A percentile compares a stretch with the other conserved stretches of the same genome.
phyloP scores from a whole-genome alignment of 2,888 invertebrate species.

The Tenthredo mesomela region DNA sequence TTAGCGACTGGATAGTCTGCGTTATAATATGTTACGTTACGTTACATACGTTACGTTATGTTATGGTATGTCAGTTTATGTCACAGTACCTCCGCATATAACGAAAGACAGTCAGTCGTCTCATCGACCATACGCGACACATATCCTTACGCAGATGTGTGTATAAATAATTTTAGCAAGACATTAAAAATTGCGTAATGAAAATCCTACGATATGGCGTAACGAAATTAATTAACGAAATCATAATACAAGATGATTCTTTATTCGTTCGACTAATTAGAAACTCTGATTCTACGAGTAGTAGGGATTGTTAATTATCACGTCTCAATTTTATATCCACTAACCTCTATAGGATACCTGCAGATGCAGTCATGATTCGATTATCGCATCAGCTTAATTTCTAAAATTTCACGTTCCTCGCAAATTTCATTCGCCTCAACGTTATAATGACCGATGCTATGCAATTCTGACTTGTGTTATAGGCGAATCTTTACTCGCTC shows the following conservation, averaged over 20 bases:
- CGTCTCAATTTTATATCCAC: background rate
- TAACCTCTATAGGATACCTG: background rate
- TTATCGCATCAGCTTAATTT: no score
- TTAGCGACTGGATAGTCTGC: slow-evolving; percentile 30
- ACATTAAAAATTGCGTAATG: background rate
- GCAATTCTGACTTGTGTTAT: no score
- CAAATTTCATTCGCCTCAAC: no score
- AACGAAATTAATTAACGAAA: background rate
- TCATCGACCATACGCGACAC: background rate
- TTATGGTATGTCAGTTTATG: background rate
- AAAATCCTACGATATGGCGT: background rate
- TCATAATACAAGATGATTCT: background rate
- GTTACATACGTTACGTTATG: background rate
- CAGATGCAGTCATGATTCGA: background rate
- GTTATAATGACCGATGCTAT: no score
- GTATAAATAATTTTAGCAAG: background rate
- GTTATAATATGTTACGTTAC: background rate
- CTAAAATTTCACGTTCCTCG: no score
- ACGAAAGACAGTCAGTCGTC: background rate
- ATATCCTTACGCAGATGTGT: background rate
- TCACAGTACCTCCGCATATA: background rate
- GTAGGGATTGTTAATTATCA: background rate
- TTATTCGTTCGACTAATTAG: background rate
- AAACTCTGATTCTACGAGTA: background rate
- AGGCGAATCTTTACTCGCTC: no score